Percentiles rank a stretch among this genome's conserved stretches.
Evolutionary conservation across 2,797 vertebrate genomes (phyloP).

Genomic region (Sebastes steindachneri): DNA sequence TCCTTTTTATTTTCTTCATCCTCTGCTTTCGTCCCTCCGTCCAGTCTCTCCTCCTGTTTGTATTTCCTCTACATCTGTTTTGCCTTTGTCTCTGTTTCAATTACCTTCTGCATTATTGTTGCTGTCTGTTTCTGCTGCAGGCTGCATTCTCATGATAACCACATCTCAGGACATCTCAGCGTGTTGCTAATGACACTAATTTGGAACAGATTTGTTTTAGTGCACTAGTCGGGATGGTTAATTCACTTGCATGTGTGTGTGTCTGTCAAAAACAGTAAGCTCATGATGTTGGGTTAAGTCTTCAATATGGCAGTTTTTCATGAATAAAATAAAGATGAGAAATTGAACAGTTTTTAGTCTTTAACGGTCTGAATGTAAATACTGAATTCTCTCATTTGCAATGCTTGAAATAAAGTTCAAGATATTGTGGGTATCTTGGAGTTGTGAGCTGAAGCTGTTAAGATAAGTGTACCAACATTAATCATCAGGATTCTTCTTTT

Average conservation of each 20-base stretch:
- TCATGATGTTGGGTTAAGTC: neutral
- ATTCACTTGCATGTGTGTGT: neutral
- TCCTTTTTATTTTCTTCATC: conserved; percentile 26
- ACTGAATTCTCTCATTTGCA: neutral
- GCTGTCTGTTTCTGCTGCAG: conserved; percentile 3
- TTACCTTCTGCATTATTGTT: conserved; percentile 13
- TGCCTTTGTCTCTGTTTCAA: conserved; percentile 9
- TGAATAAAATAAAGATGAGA: neutral
- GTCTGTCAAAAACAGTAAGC: neutral
- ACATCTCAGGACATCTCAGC: neutral
- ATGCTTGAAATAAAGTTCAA: neutral
- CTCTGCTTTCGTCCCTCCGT: conserved; percentile 11
- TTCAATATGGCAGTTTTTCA: neutral
- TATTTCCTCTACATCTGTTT: conserved; percentile 54
- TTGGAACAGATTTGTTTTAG: conserved; percentile 3
- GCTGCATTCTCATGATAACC: neutral
- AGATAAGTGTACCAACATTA: neutral
- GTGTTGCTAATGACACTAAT: neutral
- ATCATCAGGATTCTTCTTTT: neutral
- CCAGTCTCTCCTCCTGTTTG: neutral
- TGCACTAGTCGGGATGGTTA: neutral
- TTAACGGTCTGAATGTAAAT: neutral
- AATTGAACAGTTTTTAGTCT: neutral
- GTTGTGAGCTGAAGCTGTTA: neutral
- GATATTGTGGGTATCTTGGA: neutral